Percentiles rank a stretch among this genome's conserved stretches.
Conservation (phyloP, 2,113 vertebrate genomes). For the Euleptes europaea region DNA sequence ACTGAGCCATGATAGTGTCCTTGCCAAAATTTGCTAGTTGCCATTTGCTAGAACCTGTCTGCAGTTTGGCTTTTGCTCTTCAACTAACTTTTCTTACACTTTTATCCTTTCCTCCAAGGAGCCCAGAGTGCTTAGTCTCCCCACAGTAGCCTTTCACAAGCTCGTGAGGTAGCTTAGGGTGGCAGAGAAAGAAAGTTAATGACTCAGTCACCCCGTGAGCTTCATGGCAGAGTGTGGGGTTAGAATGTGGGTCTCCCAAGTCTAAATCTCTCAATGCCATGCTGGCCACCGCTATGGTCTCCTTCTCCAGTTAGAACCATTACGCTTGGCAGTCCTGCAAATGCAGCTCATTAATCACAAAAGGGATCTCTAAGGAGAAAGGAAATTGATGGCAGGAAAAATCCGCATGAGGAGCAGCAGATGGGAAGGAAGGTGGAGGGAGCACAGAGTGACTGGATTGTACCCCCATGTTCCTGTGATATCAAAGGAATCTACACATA, state of each 20-base stretch:
- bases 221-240: background rate
- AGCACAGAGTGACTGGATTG: background rate
- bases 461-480: background rate
- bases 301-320: background rate
- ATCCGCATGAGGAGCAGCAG: background rate
- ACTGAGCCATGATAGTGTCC: background rate
- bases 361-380: background rate
- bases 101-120: background rate
- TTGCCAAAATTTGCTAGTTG: background rate
- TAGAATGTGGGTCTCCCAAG: background rate
- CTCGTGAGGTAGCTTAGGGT: background rate
- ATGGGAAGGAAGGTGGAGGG: background rate
- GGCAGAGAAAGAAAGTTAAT: background rate
- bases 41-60: background rate
- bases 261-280: background rate
- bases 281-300: no score
- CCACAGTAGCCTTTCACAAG: background rate
- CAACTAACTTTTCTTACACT: background rate
- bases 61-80: background rate
- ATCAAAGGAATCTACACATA: background rate
- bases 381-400: background rate
- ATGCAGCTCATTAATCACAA: background rate
- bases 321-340: background rate
- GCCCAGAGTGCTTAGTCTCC: background rate
- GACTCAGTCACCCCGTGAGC: background rate